Percentiles rank a stretch among this genome's conserved stretches.
phyloP scores from a whole-genome alignment of 1,140 invertebrate genomes.

The Archivesica marissinica region DNA sequence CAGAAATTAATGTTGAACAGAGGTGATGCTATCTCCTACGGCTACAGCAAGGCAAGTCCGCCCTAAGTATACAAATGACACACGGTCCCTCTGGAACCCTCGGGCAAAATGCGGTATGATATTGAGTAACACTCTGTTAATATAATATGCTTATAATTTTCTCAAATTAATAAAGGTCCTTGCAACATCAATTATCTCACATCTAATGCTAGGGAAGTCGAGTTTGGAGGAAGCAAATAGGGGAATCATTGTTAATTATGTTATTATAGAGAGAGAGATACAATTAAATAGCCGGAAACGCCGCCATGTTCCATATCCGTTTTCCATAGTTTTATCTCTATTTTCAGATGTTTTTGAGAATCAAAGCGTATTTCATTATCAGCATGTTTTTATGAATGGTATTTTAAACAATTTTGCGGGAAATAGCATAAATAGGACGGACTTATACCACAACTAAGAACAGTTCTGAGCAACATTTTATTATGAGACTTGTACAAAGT shows the following conservation, averaged over 20 bases:
- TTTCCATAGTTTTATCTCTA: neutral
- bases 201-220: conserved; percentile 23
- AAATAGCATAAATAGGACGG: too few species aligned
- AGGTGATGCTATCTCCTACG: neutral
- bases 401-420: too few species aligned
- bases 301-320: conserved; percentile 27
- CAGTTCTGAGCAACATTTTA: too few species aligned
- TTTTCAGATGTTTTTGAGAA: neutral
- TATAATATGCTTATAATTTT: conserved; percentile 48
- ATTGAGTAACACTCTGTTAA: conserved; percentile 41
- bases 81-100: conserved; percentile 1
- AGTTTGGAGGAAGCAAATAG: conserved; percentile 17
- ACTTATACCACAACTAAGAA: too few species aligned
- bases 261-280: conserved; percentile 28
- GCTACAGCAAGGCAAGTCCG: conserved; percentile 25
- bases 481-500: too few species aligned
- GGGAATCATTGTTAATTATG: conserved; percentile 12
- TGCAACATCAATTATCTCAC: conserved; percentile 45
- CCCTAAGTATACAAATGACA: conserved; percentile 45
- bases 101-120: conserved; percentile 3
- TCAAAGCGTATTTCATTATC: too few species aligned
- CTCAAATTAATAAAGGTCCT: conserved; percentile 49
- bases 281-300: conserved; percentile 36
- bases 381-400: too few species aligned
- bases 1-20: conserved; percentile 27